These are phyloP conservation scores for Oophaga sylvatica DNA, from an alignment of 2,797 vertebrate species.

Conservation along the genomic window DNA sequence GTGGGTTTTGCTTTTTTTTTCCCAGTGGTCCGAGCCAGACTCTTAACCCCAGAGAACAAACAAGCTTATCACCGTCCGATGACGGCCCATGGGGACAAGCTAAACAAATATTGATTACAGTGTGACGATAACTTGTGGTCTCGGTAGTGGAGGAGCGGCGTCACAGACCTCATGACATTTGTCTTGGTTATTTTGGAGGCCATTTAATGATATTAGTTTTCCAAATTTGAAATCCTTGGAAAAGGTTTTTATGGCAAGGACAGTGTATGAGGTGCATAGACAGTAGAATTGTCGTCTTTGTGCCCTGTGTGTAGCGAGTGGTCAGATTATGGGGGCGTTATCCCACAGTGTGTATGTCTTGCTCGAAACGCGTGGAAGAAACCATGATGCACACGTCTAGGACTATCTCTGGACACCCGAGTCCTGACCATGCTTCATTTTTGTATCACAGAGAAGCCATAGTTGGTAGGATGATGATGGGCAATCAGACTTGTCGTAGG, in stretches of 20 bases:
- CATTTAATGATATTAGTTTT: conserved; percentile 49
- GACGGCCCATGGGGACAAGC: conserved; percentile 35
- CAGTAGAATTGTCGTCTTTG: conserved; percentile 52
- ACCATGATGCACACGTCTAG: not conserved
- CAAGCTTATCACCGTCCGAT: conserved; percentile 48
- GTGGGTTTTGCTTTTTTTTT: conserved; percentile 62
- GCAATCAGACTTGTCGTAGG: not conserved
- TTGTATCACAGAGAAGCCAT: conserved; percentile 31
- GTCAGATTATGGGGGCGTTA: conserved; percentile 34
- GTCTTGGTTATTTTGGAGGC: conserved; percentile 56
- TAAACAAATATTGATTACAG: conserved; percentile 54
- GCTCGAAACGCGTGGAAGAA: conserved; percentile 15
- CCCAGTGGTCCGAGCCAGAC: conserved; percentile 68
- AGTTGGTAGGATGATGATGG: conserved; percentile 6
- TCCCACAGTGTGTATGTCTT: conserved; percentile 35
- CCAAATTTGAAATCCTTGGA: conserved; percentile 50
- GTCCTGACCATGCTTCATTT: conserved; percentile 22
- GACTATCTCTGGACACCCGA: not conserved
- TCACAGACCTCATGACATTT: conserved; percentile 54
- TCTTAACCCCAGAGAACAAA: conserved; percentile 67
- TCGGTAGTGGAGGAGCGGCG: conserved; percentile 26
- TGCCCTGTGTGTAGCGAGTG: conserved; percentile 41
- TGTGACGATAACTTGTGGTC: conserved; percentile 48
- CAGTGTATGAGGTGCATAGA: conserved; percentile 38
- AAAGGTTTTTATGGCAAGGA: conserved; percentile 50